Conservation (phyloP, 2,113 vertebrate genomes). For the Trichechus manatus region DNA sequence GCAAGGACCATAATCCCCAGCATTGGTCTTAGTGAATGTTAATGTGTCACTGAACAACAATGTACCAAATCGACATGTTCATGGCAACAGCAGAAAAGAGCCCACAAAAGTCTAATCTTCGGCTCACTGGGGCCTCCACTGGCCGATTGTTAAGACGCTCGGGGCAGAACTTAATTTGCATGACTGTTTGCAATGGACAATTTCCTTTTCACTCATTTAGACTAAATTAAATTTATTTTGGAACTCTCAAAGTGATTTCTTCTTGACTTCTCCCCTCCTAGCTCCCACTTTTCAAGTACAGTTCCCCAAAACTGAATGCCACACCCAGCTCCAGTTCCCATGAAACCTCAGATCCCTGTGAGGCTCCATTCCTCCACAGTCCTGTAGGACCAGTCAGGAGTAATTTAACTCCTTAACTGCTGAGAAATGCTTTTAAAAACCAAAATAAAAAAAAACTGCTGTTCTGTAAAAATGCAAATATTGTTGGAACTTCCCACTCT, state of each 20-base stretch:
- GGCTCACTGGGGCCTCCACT: background rate
- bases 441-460: slow-evolving; percentile 51
- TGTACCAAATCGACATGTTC: slow-evolving; percentile 17
- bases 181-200: slow-evolving; percentile 68
- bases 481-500: background rate
- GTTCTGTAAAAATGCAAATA: slow-evolving; percentile 43
- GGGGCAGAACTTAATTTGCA: slow-evolving; percentile 70
- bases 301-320: background rate
- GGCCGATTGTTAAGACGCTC: slow-evolving; percentile 58
- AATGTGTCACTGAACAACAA: slow-evolving; percentile 27
- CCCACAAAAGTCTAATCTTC: slow-evolving; percentile 42
- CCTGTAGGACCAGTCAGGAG: background rate
- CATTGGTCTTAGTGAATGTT: background rate
- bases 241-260: slow-evolving; percentile 49
- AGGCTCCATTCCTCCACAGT: background rate
- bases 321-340: background rate
- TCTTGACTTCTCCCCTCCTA: slow-evolving; percentile 33
- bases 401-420: slow-evolving; percentile 22
- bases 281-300: background rate
- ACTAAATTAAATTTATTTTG: slow-evolving; percentile 72
- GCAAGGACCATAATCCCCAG: slow-evolving; percentile 48
- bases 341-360: background rate
- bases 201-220: slow-evolving; percentile 75
- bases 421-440: background rate
- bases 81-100: slow-evolving; percentile 34